Evolutionary conservation across 2,113 vertebrate species (phyloP).

Genomic region (Catharus minimus): DNA sequence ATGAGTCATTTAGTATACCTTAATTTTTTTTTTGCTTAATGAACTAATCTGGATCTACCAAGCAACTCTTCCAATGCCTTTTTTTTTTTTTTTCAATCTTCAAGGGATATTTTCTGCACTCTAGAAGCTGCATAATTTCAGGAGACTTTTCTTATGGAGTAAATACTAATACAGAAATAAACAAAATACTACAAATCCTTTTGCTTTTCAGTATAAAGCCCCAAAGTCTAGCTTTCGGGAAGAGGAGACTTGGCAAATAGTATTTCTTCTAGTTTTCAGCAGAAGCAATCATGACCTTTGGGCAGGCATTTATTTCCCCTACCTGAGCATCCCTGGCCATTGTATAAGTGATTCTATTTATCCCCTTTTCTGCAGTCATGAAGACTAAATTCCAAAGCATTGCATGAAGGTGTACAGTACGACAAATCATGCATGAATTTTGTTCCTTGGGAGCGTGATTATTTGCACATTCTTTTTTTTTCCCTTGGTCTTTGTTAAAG

Average conservation of each 20-base stretch:
- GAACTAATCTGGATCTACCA: not conserved
- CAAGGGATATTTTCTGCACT: not conserved
- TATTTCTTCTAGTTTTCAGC: not conserved
- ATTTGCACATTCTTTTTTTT: not conserved
- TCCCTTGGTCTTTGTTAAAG: not conserved
- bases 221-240: not conserved
- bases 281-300: not conserved
- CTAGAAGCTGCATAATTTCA: not conserved
- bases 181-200: not conserved
- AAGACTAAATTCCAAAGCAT: not conserved
- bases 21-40: not conserved
- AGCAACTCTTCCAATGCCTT: not conserved
- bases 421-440: not conserved
- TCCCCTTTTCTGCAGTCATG: not conserved
- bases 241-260: not conserved
- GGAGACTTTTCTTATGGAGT: not conserved
- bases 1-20: not conserved
- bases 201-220: not conserved
- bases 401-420: fast-evolving
- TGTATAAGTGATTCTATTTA: not conserved
- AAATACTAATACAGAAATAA: not conserved
- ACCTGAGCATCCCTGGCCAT: not conserved
- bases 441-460: not conserved
- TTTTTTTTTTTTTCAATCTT: not conserved
- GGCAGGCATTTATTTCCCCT: not conserved